These are phyloP conservation scores for Lycaon pictus DNA, from an alignment of 2,113 vertebrate genomes.

Conservation along the genomic window DNA sequence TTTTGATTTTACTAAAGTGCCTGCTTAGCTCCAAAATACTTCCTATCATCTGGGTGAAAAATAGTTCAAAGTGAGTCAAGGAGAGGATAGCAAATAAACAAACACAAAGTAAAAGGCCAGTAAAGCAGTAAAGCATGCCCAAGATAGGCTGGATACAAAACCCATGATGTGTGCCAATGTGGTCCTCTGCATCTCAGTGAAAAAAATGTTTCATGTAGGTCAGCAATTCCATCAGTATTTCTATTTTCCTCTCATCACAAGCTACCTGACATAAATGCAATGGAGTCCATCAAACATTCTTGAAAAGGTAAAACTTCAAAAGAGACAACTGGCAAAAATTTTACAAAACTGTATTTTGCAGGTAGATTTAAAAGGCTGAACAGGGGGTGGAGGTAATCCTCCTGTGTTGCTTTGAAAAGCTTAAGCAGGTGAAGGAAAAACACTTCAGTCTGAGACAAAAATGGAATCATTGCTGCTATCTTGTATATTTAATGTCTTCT, in stretches of 20 bases:
- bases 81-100: conserved; percentile 45
- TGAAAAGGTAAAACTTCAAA: conserved; percentile 26
- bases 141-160: not conserved
- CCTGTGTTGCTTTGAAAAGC: not conserved
- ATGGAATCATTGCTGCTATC: not conserved
- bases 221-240: conserved; percentile 1
- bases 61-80: not conserved
- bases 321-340: not conserved
- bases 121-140: not conserved
- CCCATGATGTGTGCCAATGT: not conserved
- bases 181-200: not conserved
- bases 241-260: not conserved
- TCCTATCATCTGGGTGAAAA: not conserved
- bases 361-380: not conserved
- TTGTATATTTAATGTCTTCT: not conserved
- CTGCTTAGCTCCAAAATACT: conserved; percentile 1
- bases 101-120: not conserved
- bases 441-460: not conserved
- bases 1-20: not conserved
- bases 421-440: not conserved
- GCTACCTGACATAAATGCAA: not conserved
- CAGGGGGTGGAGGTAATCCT: not conserved
- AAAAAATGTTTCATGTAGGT: not conserved
- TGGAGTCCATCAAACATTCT: not conserved
- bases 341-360: not conserved